Evolutionary conservation across 2,113 vertebrate species (phyloP), one percentile per base, ranked within the genome.

Genomic region (Ranitomeya variabilis): DNA sequence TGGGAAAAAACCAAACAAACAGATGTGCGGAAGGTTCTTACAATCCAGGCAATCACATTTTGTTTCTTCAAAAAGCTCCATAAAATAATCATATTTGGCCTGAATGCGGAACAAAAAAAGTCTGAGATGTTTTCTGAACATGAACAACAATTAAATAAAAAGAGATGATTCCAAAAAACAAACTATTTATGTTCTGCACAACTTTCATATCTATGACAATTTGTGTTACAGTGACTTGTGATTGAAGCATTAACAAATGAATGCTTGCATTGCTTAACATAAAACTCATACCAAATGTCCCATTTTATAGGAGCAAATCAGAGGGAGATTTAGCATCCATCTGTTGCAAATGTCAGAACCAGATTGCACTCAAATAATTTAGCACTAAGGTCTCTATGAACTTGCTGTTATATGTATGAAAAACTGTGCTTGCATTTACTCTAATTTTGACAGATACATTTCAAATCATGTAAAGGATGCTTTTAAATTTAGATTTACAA

Each of bases 231-330:
- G 52, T 90, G 26, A 88, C 66, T 91, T 89, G 54, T 90, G 74
- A 92, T 93, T 90, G 66, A 81, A 90, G 77, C 91, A 90, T 89
- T 84, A 93, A 37, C 71, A 92, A 91, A 92, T 88, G 89, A 64
- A 31, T 91, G 69, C 87, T 92, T 92, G 89, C 87, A 87, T 86
- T 77, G 7, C 89, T 89, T 64, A 91, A 83, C 0, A 83, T 82
- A 83, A 88, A 91, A 90, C 89, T 94, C 90, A 88, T 85, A 87
- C 11, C 79, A 88, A 87, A 15, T 7, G 21, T 90, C 87, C 86
- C 89, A 87, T 89, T 16, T 89, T 90, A 91, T 66, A 86, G 54
- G 16, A 54, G 54, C 21, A 91, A 90, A 88, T 64, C 69, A 83
- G 80, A 83, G 80, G 55, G 31, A 83, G 59, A 83, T 83, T 88